phyloP scores from a whole-genome alignment of 2,888 invertebrate genomes.

The Apomyelois bistriatella region DNA sequence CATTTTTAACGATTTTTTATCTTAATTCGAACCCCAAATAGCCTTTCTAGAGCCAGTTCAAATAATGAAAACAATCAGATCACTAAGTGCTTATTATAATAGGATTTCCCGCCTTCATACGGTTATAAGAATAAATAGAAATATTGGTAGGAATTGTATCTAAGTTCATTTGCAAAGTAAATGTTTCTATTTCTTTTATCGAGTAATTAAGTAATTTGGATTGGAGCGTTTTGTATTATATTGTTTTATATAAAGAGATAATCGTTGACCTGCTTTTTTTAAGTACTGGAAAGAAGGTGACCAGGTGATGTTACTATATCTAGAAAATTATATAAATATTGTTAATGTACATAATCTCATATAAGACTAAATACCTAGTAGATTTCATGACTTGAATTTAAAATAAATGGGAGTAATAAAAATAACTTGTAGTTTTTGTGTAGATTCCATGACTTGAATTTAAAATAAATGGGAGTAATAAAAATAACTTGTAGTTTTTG shows the following conservation, averaged over 20 bases:
- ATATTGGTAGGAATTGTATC: neutral
- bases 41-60: neutral
- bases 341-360: neutral
- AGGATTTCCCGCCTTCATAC: neutral
- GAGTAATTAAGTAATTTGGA: too few relatives aligned
- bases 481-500: conserved; percentile 30
- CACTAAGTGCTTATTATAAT: neutral
- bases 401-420: conserved; percentile 17
- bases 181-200: too few relatives aligned
- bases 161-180: too few relatives aligned
- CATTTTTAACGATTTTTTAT: too few relatives aligned
- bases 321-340: neutral
- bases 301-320: too few relatives aligned
- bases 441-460: too few relatives aligned
- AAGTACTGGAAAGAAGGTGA: too few relatives aligned
- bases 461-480: conserved; percentile 13
- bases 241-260: too few relatives aligned
- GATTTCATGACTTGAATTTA: too few relatives aligned
- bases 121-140: neutral
- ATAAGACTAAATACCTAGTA: conserved; percentile 1
- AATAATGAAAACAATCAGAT: neutral
- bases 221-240: too few relatives aligned
- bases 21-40: too few relatives aligned
- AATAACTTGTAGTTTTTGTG: conserved; percentile 31
- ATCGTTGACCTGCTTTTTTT: too few relatives aligned